Base-by-base conservation (phyloP, 2,888 invertebrate species). In the Nephrotoma flavescens region DNA sequence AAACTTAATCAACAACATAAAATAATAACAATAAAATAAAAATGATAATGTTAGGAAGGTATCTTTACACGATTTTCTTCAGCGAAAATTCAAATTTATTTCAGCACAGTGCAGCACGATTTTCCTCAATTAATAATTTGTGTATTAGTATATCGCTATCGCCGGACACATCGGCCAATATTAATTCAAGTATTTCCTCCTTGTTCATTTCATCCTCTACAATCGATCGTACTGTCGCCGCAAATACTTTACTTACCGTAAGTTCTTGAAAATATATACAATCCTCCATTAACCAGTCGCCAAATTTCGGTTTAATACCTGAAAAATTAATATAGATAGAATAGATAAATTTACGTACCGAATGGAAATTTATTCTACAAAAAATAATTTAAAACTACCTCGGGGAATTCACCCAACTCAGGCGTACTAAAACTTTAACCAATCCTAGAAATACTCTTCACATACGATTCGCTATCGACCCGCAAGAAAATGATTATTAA, bases 261-360 rank as follows among this genome's bases (percentile, higher is more conserved):
- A 96, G 89, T 88, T 95, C 92, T 89, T 95, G 95, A 90, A 97
- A 97, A 87, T 94, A 92, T 86, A 95, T 91, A 89, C 95, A 95
- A 90, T 96, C 96, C 88, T 95, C 95, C 87, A 90, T 88, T 41
- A 90, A 90, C 92, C 92, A 91, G 86, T 91, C 92, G 41, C 90
- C 90, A 87, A 92, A 90, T 41, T 89, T 91, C 83, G 94, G 92
- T 88, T 91, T 91, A 87, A 94, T 92, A 87, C 93, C 94, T 94
- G 87, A 4, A 89, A 71, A 71, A 19, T 19, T 19, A 19, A 31
- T 31, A 31, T 0, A 31, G 31, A 31, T 31, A 31, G n/a, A n/a
- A 31, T 31, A 31, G 31, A 31, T 31, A 31, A 31, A 31, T 31
- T 31, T 31, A 31, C 2, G 0, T 31, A 31, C 0, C 1, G 2